Evolutionary conservation across 1,140 invertebrate genomes (phyloP).

Genomic region (Caenorhabditis latens): DNA sequence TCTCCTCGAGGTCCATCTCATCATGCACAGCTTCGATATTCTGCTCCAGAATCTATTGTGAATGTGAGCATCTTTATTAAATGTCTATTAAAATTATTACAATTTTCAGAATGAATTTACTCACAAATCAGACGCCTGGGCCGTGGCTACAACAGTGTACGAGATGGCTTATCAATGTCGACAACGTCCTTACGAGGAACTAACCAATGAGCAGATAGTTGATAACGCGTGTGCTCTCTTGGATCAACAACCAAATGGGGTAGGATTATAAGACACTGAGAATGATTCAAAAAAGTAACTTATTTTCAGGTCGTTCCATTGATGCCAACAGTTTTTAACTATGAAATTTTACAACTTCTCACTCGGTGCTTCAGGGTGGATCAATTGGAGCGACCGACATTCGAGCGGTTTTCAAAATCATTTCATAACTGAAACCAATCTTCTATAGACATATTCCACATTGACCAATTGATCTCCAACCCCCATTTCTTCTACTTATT

Average conservation of each 20-base stretch:
- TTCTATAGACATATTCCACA: conserved; percentile 1
- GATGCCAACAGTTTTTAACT: conserved; percentile 30
- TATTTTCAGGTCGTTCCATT: conserved; percentile 20
- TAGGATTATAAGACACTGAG: background rate
- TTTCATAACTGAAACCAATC: background rate
- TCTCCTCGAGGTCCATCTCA: conserved; percentile 86
- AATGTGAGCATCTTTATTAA: conserved; percentile 68
- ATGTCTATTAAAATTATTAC: background rate
- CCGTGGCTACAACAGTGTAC: conserved; percentile 89
- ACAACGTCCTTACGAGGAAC: conserved; percentile 83
- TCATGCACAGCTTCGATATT: conserved; percentile 84
- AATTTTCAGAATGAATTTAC: conserved; percentile 83
- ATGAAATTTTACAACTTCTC: conserved; percentile 33
- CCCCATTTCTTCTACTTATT: conserved; percentile 28
- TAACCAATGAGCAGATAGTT: conserved; percentile 84
- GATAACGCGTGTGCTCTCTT: conserved; percentile 81
- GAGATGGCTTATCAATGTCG: conserved; percentile 86
- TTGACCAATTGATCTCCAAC: conserved; percentile 28
- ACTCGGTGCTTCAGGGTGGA: conserved; percentile 23
- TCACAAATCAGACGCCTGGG: conserved; percentile 89
- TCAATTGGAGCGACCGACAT: conserved; percentile 21
- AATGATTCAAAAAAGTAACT: background rate
- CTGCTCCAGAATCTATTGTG: conserved; percentile 86
- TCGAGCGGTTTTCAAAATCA: background rate
- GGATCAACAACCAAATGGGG: conserved; percentile 23